Base-by-base conservation (phyloP, 1,140 invertebrate genomes). In the Rhagoletis pomonella region DNA sequence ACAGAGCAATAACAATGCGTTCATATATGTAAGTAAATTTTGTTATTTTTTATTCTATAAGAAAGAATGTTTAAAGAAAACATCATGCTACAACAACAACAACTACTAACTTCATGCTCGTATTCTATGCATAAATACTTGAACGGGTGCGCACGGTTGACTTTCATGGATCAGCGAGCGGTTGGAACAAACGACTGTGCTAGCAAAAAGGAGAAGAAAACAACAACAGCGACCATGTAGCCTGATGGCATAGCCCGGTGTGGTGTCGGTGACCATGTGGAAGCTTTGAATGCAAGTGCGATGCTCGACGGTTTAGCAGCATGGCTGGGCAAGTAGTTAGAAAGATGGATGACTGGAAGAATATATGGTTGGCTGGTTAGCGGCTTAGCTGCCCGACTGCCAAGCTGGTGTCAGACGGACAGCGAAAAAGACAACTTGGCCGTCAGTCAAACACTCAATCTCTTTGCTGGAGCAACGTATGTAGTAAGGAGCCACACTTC, bases 81-180 rank as follows among this genome's bases (percentile, higher is more conserved):
- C 17, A 58, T 19, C 17, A 47, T 17, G 47, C 44, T n/a, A 19
- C 47, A 81, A 81, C 44, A 81, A 81, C 47, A 81, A 77, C 17
- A 19, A 47, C 5, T 14, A 67, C 64, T 5, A 19, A n/a, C 9
- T 55, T 3, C 2, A 0, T 1, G 14, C 64, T 19, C 64, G 29
- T 6, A 73, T 19, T 73, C 19, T 4, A 4, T 29, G 29, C 50
- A 85, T 85, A 58, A 81, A 55, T 81, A 81, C 73, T 81, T 81
- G 90, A 81, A 55, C 39, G 59, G 84, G 60, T 85, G 84, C 91
- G 91, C 90, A 90, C 90, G 89, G 91, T 89, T 91, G 91, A 90
- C 87, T 91, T 91, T 90, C 91, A 91, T 91, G 91, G 91, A 90
- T 91, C 90, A 91, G 91, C 91, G 92, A 55, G n/a, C 47, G 44